A percentile compares a stretch with the other conserved stretches of the same genome.
phyloP scores from a whole-genome alignment of 1,140 invertebrate genomes.

The Scaptomyza hsui region DNA sequence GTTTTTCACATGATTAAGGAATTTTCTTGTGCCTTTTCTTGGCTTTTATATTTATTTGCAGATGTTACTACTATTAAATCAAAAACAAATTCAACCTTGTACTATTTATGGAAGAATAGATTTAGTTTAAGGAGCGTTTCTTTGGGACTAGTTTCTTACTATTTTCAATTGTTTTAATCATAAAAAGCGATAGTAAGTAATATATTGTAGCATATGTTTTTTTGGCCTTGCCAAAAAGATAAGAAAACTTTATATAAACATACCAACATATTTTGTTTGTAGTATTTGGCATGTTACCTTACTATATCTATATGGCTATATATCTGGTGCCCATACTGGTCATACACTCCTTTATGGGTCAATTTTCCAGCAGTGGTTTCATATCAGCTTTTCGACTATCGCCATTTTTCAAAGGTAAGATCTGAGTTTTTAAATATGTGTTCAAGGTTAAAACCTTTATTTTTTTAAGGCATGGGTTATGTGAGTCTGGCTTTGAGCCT shows the following conservation, averaged over 20 bases:
- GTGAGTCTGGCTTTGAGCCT: slow-evolving; percentile 59
- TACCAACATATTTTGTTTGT: neutral
- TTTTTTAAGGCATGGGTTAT: slow-evolving; percentile 70
- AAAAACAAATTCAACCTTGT: too few species aligned
- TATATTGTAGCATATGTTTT: neutral
- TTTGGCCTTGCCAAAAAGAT: neutral
- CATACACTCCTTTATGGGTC: slow-evolving; percentile 77
- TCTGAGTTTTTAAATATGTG: too few species aligned
- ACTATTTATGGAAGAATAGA: too few species aligned
- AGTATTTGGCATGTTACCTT: slow-evolving; percentile 63
- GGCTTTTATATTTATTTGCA: too few species aligned
- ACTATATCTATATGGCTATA: slow-evolving; percentile 59
- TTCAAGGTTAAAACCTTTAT: neutral
- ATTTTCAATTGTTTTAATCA: too few species aligned
- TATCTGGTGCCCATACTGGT: slow-evolving; percentile 73
- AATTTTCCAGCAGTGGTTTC: slow-evolving; percentile 79
- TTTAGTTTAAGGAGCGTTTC: slow-evolving; percentile 1
- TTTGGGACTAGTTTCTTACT: neutral
- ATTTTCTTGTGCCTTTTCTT: too few species aligned
- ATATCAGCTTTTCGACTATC: slow-evolving; percentile 74
- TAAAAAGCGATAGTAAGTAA: too few species aligned
- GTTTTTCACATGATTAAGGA: too few species aligned
- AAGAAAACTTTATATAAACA: neutral
- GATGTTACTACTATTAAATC: too few species aligned
- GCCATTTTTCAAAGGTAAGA: slow-evolving; percentile 78